A percentile compares a stretch with the other conserved stretches of the same genome.
These are phyloP conservation scores for Falco concolor DNA, from an alignment of 2,797 vertebrate genomes.

Conservation along the genomic window DNA sequence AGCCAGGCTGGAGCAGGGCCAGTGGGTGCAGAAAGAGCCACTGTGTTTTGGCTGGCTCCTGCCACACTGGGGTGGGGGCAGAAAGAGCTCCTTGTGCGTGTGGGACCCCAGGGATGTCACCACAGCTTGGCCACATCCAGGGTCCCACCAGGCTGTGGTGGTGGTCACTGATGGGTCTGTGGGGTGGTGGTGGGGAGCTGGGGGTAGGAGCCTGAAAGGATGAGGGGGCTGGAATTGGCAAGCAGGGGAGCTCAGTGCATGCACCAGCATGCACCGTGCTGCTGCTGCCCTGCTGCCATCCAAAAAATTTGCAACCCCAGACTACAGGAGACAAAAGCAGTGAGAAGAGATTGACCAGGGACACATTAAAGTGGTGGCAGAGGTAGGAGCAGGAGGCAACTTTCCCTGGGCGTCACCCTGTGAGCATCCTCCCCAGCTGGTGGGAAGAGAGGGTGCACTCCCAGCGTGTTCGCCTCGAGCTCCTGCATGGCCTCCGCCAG, in stretches of 20 bases:
- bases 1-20: slow-evolving; percentile 13
- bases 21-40: neutral
- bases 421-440: fast-evolving
- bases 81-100: neutral
- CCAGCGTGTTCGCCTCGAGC: fast-evolving
- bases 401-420: neutral
- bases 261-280: fast-evolving
- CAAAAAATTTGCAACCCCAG: neutral
- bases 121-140: neutral
- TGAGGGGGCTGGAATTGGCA: neutral
- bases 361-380: neutral
- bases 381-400: neutral
- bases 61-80: neutral
- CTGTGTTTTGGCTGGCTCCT: neutral
- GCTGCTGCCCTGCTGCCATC: neutral
- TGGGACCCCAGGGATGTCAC: neutral
- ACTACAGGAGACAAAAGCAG: neutral
- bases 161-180: neutral
- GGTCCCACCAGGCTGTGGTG: fast-evolving
- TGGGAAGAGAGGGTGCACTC: neutral
- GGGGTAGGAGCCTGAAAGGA: neutral
- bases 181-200: neutral
- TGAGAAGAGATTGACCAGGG: fast-evolving
- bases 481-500: fast-evolving
- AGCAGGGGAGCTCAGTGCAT: neutral